Evolutionary conservation across 1,140 invertebrate genomes (phyloP).

Genomic region (Caenorhabditis elegans): WBcel235 BX284606.5:4688001-4688500

Average conservation of each 20-base stretch:
- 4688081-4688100: neutral
- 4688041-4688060: neutral
- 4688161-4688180: neutral
- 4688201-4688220: neutral
- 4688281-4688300: too few relatives aligned
- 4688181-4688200: neutral
- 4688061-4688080: neutral
- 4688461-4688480: too few relatives aligned
- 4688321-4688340: too few relatives aligned
- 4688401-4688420: too few relatives aligned
- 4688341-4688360: too few relatives aligned
- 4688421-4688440: too few relatives aligned
- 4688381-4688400: too few relatives aligned
- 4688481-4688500: too few relatives aligned
- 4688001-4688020: neutral
- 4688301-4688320: too few relatives aligned
- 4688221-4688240: neutral
- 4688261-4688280: too few relatives aligned
- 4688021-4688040: neutral
- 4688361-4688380: too few relatives aligned
- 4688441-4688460: too few relatives aligned
- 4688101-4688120: conserved; percentile 28
- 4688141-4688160: neutral
- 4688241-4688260: neutral
- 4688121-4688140: neutral